Percentiles rank a stretch among this genome's conserved stretches.
These are phyloP conservation scores for Cantharis nigra DNA, from an alignment of 2,888 invertebrate genomes.

Conservation along the genomic window DNA sequence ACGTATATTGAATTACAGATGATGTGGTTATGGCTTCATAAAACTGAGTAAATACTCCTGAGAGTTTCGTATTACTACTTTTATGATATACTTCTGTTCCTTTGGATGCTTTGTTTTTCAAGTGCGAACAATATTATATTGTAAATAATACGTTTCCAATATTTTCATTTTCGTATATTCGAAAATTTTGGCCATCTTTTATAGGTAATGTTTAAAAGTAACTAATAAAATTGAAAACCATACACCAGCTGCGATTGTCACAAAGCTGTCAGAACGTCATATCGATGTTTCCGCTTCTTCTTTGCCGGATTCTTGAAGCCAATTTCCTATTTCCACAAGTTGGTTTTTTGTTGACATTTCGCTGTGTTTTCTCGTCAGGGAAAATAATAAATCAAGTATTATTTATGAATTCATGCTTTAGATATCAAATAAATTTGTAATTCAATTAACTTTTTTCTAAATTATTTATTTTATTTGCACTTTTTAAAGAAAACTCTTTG, in stretches of 20 bases:
- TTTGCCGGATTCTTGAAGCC: conserved; percentile 15
- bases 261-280: conserved; percentile 19
- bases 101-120: background rate
- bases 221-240: conserved; percentile 10
- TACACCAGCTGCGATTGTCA: conserved; percentile 9
- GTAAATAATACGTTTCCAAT: background rate
- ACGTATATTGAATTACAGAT: conserved; percentile 15
- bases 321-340: conserved; percentile 17
- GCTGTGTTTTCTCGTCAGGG: conserved; percentile 13
- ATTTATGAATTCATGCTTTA: background rate
- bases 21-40: conserved; percentile 12
- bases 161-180: background rate
- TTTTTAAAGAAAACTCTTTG: background rate
- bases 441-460: background rate
- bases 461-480: background rate
- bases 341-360: conserved; percentile 24
- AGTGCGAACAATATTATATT: background rate
- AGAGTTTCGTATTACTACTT: conserved; percentile 9
- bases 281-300: conserved; percentile 20
- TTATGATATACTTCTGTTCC: conserved; percentile 6
- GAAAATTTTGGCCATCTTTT: background rate
- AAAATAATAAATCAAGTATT: conserved; percentile 16
- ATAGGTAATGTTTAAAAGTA: background rate
- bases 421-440: background rate
- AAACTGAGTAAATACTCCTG: conserved; percentile 12